Percentiles rank a stretch among this genome's conserved stretches.
These are phyloP conservation scores for Heliopora coerulea DNA, from an alignment of 92 coral and sea anemone species.

Conservation along the genomic window DNA sequence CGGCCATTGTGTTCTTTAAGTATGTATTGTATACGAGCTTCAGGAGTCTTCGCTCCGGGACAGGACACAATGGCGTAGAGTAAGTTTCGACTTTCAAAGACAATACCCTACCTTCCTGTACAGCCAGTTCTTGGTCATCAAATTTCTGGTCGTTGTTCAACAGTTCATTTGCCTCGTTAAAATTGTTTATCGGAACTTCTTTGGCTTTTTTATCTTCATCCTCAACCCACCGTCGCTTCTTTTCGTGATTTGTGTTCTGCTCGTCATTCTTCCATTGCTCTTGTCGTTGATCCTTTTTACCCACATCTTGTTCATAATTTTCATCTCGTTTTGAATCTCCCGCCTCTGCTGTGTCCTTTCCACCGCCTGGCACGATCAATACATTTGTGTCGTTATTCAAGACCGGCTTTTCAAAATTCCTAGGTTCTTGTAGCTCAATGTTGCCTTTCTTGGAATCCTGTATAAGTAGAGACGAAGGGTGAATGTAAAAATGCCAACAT, in stretches of 20 bases:
- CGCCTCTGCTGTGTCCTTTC: background rate
- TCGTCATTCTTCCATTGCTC: background rate
- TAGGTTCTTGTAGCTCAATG: background rate
- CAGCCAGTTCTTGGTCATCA: slow-evolving; percentile 18
- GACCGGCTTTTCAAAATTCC: background rate
- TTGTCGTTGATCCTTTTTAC: background rate
- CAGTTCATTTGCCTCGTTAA: background rate
- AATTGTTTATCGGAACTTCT: background rate
- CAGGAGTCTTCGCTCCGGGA: too few species aligned
- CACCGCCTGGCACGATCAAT: background rate
- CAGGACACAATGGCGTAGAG: too few species aligned
- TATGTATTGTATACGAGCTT: too few species aligned
- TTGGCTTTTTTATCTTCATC: background rate
- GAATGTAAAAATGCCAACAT: background rate
- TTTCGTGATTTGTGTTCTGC: background rate
- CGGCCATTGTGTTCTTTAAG: too few species aligned
- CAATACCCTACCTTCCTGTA: slow-evolving; percentile 44
- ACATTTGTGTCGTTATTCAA: background rate
- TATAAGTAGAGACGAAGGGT: background rate
- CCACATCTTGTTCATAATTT: background rate
- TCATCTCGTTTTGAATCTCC: background rate
- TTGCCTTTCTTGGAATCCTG: background rate
- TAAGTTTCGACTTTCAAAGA: too few species aligned
- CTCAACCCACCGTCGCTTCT: background rate
- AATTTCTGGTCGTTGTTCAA: slow-evolving; percentile 35